Base-by-base conservation (phyloP, 2,797 vertebrate species). In the Diplodus sargus region DNA sequence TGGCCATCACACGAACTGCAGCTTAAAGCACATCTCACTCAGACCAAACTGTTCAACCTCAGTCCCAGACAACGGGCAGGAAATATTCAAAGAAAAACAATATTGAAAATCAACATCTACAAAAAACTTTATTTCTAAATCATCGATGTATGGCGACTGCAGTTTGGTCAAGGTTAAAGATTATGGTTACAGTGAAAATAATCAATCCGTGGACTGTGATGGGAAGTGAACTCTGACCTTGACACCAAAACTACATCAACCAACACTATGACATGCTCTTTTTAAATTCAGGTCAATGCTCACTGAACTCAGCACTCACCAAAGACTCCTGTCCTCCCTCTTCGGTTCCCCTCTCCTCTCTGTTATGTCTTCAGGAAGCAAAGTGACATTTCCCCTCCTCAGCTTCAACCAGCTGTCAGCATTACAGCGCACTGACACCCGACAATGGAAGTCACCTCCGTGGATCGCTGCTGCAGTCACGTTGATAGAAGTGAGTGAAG, bases 1-100 rank as follows among this genome's bases (percentile, higher is more conserved):
- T 22, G 43, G 52, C n/a, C 52, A 12, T 60, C 25, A 4, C 7
- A 25, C 34, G 25, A 76, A 63, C 70, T 62, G 56, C 65, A 72
- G 47, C 28, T 48, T 6, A 16, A 30, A 4, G 54, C 53, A 43
- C 30, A 5, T 25, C 13, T 20, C 7, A 47, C 43, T 62, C 15
- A 71, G 39, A n/a, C 57, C 48, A 53, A n/a, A n/a, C n/a, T n/a
- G n/a, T n/a, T n/a, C n/a, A n/a, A n/a, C 28, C 7, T 6, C 28
- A 16, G 16, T n/a, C 13, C 18, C 25, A 9, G 9, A 18, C 43
- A 63, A 6, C 9, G 3, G 20, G 13, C 9, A 22, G 14, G 16
- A 63, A 63, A 23, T 20, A 39, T 39, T 23, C 4, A 53, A 53
- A 23, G 22, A 53, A 52, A 52, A 52, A 5, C 34, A 10, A 9